A percentile compares a stretch with the other conserved stretches of the same genome.
These are phyloP conservation scores for Engraulis encrasicolus DNA, from an alignment of 2,113 vertebrate species.

Conservation along the genomic window DNA sequence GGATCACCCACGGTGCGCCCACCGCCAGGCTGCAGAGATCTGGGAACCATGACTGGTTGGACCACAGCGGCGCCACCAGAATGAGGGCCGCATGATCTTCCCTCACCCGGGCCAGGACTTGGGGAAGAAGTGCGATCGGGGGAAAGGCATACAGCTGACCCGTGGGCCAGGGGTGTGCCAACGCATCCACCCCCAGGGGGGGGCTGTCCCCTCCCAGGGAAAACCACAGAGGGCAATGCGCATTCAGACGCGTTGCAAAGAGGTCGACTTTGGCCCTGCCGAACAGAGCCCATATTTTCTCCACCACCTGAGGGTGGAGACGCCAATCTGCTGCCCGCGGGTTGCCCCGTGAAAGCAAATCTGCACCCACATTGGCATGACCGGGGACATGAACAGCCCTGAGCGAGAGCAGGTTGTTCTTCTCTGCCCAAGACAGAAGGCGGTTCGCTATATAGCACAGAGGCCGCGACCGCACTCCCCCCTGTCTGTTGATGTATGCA, in stretches of 20 bases:
- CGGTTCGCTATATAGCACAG: background rate
- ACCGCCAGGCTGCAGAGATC: background rate
- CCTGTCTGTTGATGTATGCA: no score
- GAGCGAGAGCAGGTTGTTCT: background rate
- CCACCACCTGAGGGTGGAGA: background rate
- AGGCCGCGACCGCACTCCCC: background rate
- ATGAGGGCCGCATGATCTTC: background rate
- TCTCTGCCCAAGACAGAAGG: background rate
- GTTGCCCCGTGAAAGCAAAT: background rate
- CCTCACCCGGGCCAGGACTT: background rate
- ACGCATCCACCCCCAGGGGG: no score
- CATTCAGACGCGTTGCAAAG: no score
- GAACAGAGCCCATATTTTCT: background rate
- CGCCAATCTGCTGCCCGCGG: background rate
- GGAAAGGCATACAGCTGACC: background rate
- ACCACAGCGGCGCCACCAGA: background rate
- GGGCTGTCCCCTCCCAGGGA: no score
- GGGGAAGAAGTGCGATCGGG: background rate
- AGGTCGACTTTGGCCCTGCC: no score
- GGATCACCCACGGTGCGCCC: background rate
- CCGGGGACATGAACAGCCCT: background rate
- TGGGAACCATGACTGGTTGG: background rate
- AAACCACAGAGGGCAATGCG: no score
- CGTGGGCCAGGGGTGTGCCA: no score
- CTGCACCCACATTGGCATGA: background rate